Evolutionary conservation across 2,888 invertebrate genomes (phyloP).

Genomic region (Acleris emargana): DNA sequence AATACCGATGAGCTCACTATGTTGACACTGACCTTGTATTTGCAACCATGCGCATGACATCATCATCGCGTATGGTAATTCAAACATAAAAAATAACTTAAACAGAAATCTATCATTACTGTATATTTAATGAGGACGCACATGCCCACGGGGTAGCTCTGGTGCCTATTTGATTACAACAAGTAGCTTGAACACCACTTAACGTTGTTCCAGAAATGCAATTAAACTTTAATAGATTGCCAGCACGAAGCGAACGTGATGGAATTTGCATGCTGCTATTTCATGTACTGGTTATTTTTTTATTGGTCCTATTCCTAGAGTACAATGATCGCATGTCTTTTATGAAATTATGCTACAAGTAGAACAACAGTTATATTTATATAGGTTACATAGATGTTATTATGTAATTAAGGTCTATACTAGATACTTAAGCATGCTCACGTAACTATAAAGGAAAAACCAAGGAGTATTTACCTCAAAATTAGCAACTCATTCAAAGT

Average conservation of each 20-base stretch:
- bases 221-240: slow-evolving; percentile 23
- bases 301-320: slow-evolving; percentile 14
- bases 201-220: slow-evolving; percentile 4
- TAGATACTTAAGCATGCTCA: too few species aligned
- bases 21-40: slow-evolving; percentile 76
- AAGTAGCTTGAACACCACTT: background rate
- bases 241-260: slow-evolving; percentile 17
- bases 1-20: slow-evolving; percentile 75
- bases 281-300: slow-evolving; percentile 10
- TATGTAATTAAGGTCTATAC: background rate
- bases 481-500: too few species aligned
- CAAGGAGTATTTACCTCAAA: too few species aligned
- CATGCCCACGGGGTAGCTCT: background rate
- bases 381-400: background rate
- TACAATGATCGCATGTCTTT: slow-evolving; percentile 18
- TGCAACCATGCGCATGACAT: slow-evolving; percentile 71
- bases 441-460: too few species aligned
- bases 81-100: slow-evolving; percentile 51
- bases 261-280: slow-evolving; percentile 25
- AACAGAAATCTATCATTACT: slow-evolving; percentile 28
- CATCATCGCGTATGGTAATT: slow-evolving; percentile 54
- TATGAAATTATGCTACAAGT: slow-evolving; percentile 14
- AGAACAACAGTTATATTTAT: slow-evolving; percentile 4
- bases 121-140: slow-evolving; percentile 12
- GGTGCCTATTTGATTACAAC: background rate